phyloP scores from a whole-genome alignment of 2,797 vertebrate species.

The Rhyacichthys aspro region DNA sequence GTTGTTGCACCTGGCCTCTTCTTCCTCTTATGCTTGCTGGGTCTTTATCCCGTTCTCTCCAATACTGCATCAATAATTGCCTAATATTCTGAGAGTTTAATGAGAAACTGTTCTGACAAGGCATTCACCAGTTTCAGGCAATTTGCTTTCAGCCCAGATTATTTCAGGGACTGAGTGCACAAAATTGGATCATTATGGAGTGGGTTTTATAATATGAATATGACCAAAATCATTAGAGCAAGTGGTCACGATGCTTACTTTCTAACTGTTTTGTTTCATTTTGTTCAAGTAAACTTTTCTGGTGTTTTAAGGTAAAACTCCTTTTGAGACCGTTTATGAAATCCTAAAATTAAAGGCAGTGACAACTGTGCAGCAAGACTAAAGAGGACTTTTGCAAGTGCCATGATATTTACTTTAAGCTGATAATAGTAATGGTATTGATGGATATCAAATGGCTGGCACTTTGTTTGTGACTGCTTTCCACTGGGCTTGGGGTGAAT shows the following conservation, averaged over 20 bases:
- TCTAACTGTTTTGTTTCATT: constrained; percentile 39
- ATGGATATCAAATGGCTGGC: constrained; percentile 20
- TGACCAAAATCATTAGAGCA: constrained; percentile 44
- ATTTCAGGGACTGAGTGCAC: constrained; percentile 57
- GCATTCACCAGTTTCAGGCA: constrained; percentile 57
- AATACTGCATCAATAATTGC: constrained; percentile 53
- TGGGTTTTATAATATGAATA: constrained; percentile 52
- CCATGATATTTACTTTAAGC: too few relatives aligned
- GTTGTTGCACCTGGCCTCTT: constrained; percentile 25
- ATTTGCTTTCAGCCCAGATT: constrained; percentile 60
- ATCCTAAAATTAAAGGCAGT: too few relatives aligned
- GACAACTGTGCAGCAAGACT: background rate
- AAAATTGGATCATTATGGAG: constrained; percentile 65
- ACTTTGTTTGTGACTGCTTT: constrained; percentile 14
- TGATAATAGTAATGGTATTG: too few relatives aligned
- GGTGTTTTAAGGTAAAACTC: constrained; percentile 9
- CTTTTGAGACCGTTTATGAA: background rate
- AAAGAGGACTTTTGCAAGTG: too few relatives aligned
- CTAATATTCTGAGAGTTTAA: constrained; percentile 56
- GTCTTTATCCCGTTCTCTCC: constrained; percentile 33
- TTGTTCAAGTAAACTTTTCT: constrained; percentile 11
- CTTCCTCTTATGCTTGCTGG: constrained; percentile 13
- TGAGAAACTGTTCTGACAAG: constrained; percentile 63
- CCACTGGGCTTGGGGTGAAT: constrained; percentile 3
- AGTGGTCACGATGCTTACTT: constrained; percentile 33